Percentiles rank a stretch among this genome's conserved stretches.
Evolutionary conservation across 2,888 invertebrate genomes (phyloP).

Genomic region (Rhogogaster chlorosoma): DNA sequence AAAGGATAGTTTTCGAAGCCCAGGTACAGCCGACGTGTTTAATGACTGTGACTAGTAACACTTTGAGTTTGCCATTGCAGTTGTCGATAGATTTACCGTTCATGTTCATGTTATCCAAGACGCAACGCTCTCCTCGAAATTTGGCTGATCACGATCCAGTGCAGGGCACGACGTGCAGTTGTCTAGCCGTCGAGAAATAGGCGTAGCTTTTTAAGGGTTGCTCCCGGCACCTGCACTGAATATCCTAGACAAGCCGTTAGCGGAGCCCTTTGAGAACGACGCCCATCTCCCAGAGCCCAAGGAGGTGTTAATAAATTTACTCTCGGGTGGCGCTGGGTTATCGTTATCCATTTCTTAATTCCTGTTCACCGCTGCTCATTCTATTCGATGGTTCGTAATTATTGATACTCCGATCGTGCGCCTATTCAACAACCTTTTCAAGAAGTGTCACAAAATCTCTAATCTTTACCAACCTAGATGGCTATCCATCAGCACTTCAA

Average conservation of each 20-base stretch:
- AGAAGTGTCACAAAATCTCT: too few relatives aligned
- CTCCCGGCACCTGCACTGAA: conserved; percentile 19
- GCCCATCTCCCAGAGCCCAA: neutral
- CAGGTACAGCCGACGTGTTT: too few relatives aligned
- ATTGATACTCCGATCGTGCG: neutral
- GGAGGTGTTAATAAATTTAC: conserved; percentile 43
- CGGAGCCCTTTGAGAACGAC: conserved; percentile 34
- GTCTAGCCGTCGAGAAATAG: neutral
- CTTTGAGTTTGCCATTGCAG: too few relatives aligned
- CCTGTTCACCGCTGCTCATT: neutral
- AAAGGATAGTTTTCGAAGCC: neutral
- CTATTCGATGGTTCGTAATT: neutral
- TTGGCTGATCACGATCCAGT: neutral
- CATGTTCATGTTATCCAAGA: neutral
- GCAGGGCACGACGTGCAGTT: neutral
- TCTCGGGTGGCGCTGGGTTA: neutral
- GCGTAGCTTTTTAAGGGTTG: conserved; percentile 16
- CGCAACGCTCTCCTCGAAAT: neutral
- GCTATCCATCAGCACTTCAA: too few relatives aligned
- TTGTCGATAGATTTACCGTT: neutral
- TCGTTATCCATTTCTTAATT: conserved; percentile 10
- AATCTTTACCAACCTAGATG: too few relatives aligned
- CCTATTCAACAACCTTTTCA: too few relatives aligned
- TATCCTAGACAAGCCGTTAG: conserved; percentile 8
- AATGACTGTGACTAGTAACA: too few relatives aligned